Percentiles rank a stretch among this genome's conserved stretches.
Conservation (phyloP, 2,113 vertebrate species). For the Macheiramphus alcinus region DNA sequence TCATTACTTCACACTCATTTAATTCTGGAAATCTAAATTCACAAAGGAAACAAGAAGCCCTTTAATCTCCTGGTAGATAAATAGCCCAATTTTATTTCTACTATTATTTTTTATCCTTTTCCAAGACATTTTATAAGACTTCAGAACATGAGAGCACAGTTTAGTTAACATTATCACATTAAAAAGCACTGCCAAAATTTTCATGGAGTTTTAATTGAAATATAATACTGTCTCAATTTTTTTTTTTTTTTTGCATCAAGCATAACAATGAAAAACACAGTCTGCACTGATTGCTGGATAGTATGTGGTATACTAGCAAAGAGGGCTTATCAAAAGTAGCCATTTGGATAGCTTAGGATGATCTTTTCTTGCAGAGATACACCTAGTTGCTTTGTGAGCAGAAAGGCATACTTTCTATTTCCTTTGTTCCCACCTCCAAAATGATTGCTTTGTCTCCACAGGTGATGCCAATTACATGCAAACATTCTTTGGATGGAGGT, state of each 20-base stretch:
- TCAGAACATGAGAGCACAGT: conserved; percentile 21
- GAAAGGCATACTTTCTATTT: not conserved
- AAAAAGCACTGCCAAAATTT: conserved; percentile 56
- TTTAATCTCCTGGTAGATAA: conserved; percentile 57
- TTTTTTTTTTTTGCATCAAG: not conserved
- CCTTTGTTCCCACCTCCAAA: not conserved
- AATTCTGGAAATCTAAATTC: conserved; percentile 71
- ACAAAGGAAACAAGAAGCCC: conserved; percentile 59
- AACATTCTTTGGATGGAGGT: not conserved
- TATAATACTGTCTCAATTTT: conserved; percentile 22
- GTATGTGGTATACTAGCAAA: not conserved
- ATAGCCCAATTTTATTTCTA: conserved; percentile 62
- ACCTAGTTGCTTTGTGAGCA: not conserved
- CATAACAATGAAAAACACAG: not conserved
- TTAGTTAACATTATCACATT: conserved; percentile 68
- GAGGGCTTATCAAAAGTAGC: not conserved
- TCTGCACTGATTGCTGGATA: not conserved
- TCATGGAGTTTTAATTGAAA: conserved; percentile 66
- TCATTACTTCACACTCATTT: conserved; percentile 69
- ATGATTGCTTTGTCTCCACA: not conserved
- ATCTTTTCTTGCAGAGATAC: not conserved
- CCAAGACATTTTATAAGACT: conserved; percentile 52
- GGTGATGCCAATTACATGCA: not conserved
- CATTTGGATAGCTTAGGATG: not conserved
- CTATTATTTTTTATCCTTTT: conserved; percentile 59